A percentile compares a stretch with the other conserved stretches of the same genome.
Conservation (phyloP, 2,113 vertebrate genomes). For the Loxodonta africana region DNA sequence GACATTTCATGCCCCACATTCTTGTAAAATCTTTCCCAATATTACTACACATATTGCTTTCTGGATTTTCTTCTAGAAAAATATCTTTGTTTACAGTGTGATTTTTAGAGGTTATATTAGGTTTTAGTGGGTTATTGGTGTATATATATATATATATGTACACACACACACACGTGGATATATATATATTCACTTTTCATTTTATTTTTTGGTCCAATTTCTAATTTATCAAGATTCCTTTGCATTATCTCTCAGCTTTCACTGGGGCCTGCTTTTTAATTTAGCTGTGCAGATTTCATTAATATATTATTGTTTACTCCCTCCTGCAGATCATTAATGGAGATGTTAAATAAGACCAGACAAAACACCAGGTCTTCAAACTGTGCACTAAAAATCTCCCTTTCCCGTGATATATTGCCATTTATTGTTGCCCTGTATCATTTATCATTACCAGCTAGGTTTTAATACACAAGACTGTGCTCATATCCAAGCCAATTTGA, state of each 20-base stretch:
- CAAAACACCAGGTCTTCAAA: neutral
- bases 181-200: neutral
- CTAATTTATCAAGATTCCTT: neutral
- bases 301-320: constrained; percentile 59
- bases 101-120: neutral
- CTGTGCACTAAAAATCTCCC: neutral
- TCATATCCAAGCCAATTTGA: constrained; percentile 42
- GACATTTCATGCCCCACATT: neutral
- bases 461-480: neutral
- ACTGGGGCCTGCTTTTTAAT: neutral
- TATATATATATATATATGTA: neutral
- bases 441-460: neutral
- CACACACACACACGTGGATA: no score
- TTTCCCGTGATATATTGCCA: neutral
- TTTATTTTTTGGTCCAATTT: constrained; percentile 39
- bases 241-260: constrained; percentile 16
- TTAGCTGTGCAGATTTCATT: constrained; percentile 28
- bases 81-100: neutral
- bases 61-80: constrained; percentile 48
- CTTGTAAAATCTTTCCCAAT: constrained; percentile 24
- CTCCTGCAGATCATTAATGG: constrained; percentile 49
- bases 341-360: constrained; percentile 57
- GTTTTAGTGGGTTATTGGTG: no score
- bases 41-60: neutral
- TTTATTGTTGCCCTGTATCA: neutral